Conservation (phyloP, 2,113 vertebrate species). For the Brachyistius frenatus region DNA sequence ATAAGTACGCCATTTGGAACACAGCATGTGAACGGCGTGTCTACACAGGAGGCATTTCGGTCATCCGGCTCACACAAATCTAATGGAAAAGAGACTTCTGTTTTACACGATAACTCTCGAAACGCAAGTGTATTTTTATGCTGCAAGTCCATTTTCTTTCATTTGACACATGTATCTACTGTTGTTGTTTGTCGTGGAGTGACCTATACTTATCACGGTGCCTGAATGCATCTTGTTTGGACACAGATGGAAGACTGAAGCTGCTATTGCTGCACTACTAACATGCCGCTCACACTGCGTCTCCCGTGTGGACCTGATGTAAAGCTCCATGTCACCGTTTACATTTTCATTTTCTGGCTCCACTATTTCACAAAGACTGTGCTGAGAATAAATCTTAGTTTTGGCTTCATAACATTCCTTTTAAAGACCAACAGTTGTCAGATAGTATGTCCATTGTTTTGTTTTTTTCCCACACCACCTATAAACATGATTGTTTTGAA, state of each 20-base stretch:
- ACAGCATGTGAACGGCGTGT: neutral
- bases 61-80: neutral
- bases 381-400: neutral
- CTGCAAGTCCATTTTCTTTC: neutral
- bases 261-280: neutral
- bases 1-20: too few species aligned
- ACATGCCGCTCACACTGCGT: neutral
- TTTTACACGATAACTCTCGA: neutral
- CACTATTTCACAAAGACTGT: conserved; percentile 7
- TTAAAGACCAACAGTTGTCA: neutral
- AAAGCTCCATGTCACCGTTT: neutral
- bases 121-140: neutral
- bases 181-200: neutral
- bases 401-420: neutral
- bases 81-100: neutral
- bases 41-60: neutral
- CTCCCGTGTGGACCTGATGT: neutral
- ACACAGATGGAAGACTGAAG: neutral
- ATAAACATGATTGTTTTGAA: conserved; percentile 2
- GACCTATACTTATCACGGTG: neutral
- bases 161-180: neutral
- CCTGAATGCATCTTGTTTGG: neutral
- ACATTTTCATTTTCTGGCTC: neutral
- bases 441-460: neutral
- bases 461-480: neutral